Evolutionary conservation across 2,797 vertebrate species (phyloP), one percentile per base, ranked within the genome.

Genomic region (Selene dorsalis): DNA sequence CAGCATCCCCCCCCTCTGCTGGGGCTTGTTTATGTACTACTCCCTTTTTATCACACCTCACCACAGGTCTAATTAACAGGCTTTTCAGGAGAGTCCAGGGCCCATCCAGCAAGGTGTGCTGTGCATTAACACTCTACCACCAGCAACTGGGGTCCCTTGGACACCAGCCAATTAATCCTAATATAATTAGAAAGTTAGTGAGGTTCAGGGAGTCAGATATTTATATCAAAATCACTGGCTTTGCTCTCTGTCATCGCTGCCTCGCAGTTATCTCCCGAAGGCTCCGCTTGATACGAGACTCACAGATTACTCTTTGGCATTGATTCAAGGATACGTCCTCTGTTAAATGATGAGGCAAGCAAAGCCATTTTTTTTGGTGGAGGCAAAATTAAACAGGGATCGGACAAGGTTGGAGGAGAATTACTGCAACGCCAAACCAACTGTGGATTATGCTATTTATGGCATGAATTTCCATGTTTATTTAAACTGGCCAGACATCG

Each of bases 91-190:
- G 81, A 80, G 82, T 70, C 75, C 77, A 56, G 80, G 75, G 65
- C 69, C 84, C 65, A 35, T 69, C 78, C 79, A 69, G 79, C 84
- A 91, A 86, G 91, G 87, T 82, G 82, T 63, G 80, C 59, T 43
- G 75, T 73, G 80, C 80, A 83, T 90, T 91, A 79, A 90, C 78
- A 87, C 77, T 69, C 73, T 41, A 81, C 83, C 87, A 84, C 77
- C 79, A 79, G 75, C 66, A 70, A 83, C 81, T 28, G 47, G 12
- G 43, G 84, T 93, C 93, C 93, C 93, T 88, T 72, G 65, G 79
- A 93, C 90, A 87, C 90, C 84, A 88, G 91, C 81, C 91, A 93
- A 94, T 94, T 95, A 94, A 93, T 95, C 89, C 84, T 92, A 91
- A 93, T 92, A 93, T 94, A 94, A 94, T 94, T 95, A 93, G 89